Evolutionary conservation across 2,113 vertebrate species (phyloP).

Genomic region (Leucoraja erinaceus): DNA sequence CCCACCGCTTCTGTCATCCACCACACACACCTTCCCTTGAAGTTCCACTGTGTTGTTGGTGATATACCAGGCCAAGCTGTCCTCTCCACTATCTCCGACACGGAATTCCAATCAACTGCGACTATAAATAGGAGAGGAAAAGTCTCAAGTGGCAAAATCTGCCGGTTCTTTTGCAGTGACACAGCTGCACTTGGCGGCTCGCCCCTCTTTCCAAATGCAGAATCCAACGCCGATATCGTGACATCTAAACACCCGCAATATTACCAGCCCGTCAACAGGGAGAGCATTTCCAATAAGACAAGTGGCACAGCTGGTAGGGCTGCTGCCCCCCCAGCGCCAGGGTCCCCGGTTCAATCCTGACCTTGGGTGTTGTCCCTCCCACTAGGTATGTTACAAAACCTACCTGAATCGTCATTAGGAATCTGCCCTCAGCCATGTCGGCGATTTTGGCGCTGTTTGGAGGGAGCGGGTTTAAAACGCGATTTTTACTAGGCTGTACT

Average conservation of each 20-base stretch:
- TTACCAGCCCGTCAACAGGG: not conserved
- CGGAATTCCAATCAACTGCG: not conserved
- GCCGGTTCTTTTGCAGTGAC: slow-evolving; percentile 19
- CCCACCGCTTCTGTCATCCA: not conserved
- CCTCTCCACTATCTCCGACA: not conserved
- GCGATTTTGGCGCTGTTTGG: too few species aligned
- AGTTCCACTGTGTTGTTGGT: not conserved
- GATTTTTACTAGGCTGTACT: too few species aligned
- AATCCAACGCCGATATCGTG: not conserved
- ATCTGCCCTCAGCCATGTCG: too few species aligned
- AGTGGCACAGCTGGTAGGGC: too few species aligned
- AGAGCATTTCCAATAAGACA: not conserved
- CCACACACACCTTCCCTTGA: not conserved
- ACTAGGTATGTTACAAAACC: too few species aligned
- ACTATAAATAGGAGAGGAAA: not conserved
- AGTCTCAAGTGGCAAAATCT: not conserved
- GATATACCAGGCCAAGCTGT: not conserved
- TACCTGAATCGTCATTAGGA: too few species aligned
- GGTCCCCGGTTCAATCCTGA: too few species aligned
- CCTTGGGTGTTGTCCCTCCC: too few species aligned
- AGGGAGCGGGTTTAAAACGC: too few species aligned
- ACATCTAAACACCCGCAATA: not conserved
- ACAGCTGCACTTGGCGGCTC: not conserved
- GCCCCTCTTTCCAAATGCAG: slow-evolving; percentile 22
- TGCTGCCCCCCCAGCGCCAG: too few species aligned